Conservation (phyloP, 2,797 vertebrate genomes). For the Cryptoprocta ferox region DNA sequence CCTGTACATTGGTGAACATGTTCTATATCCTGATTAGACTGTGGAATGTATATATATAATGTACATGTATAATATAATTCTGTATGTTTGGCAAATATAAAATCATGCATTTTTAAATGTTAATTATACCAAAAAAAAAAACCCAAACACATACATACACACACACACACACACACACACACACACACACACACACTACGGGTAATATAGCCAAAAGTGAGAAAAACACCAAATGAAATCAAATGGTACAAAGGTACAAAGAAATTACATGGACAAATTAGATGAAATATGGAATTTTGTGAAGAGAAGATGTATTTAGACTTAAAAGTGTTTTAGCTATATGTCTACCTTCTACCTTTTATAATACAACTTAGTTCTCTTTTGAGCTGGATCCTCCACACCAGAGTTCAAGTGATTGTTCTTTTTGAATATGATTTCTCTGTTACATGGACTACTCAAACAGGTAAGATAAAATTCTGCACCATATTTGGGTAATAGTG, state of each 20-base stretch:
- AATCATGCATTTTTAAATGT: background rate
- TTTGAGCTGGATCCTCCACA: background rate
- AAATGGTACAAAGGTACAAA: background rate
- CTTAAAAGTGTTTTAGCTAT: background rate
- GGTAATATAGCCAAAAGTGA: background rate
- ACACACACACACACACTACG: background rate
- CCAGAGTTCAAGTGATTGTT: background rate
- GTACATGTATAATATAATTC: background rate
- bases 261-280: background rate
- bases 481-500: background rate
- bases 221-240: background rate
- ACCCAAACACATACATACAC: too few species aligned
- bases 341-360: background rate
- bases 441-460: background rate
- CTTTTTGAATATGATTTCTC: background rate
- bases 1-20: background rate
- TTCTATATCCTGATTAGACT: background rate
- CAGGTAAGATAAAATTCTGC: background rate
- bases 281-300: background rate
- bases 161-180: too few species aligned
- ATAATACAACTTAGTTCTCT: background rate
- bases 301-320: background rate
- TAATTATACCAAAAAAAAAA: background rate
- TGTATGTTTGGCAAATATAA: background rate
- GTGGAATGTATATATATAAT: background rate